Base-by-base conservation (phyloP, 2,888 invertebrate species). In the Drymonia ruficornis region DNA sequence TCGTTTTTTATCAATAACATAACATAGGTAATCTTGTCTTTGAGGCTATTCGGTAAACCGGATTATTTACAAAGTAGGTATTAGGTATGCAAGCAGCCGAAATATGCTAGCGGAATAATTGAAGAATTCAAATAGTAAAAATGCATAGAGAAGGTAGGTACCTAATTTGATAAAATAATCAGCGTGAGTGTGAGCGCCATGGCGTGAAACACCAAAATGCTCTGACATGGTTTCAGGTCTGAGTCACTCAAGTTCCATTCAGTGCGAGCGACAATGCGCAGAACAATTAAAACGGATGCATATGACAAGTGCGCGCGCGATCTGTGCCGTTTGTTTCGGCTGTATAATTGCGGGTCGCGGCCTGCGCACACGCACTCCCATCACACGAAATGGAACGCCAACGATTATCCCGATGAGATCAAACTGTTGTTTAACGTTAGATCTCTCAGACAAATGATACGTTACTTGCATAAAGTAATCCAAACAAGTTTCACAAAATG, bases 331-430 rank as follows among this genome's bases (percentile, higher is more conserved):
- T 85, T 86, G 89, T 90, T 90, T 90, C 80, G 89, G 87, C 67
- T 78, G 65, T 80, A 72, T 87, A 90, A 91, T 89, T 89, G 79
- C 80, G 77, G 88, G 90, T 89, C 88, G 86, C 71, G 87, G 76
- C 86, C 84, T 73, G 76, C 52, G 62, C 54, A 61, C 65, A 74
- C 87, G 86, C 89, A 81, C 74, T 78, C 66, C 69, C 76, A 83
- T 87, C 73, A 53, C 49, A 61, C 60, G 44, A 65, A 63, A 47
- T 70, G 56, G 63, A 56, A 57, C 65, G 46, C 38, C 38, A 49
- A 44, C 50, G 51, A 45, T 29, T 15, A 15, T 52, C 31, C 50
- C 36, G 43, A 23, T 29, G 46, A 29, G 29, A 29, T 28, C 46
- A 46, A 43, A 12, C 19, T 19, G 43, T 43, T 19, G 23, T 43